Evolutionary conservation across 1,140 invertebrate species (phyloP), one percentile per base, ranked within the genome.

Genomic region (Araneus ventricosus): DNA sequence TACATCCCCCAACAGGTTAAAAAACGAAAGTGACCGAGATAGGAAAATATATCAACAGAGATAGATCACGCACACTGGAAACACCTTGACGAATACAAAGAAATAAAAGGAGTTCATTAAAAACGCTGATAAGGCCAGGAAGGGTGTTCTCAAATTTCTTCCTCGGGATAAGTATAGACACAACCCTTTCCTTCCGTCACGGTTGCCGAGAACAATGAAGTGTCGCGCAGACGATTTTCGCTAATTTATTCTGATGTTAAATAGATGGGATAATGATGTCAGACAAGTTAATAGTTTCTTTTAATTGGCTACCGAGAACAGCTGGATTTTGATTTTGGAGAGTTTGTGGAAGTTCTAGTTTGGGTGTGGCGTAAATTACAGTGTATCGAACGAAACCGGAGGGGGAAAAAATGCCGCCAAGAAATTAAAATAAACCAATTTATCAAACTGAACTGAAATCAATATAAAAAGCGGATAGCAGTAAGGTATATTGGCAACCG

Each of bases 11-110:
- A 79, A 57, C 67, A 90, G 67, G 88, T 90, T 75, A 80, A 75
- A 84, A 84, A 86, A 39, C 61, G 82, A 92, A 92, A 92, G 90
- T 92, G 82, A 30, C 45, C 82, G 39, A 75, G 30, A 75, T 75
- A 20, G 30, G 24, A 75, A 37, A 75, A 75, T 37, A 37, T 75
- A 75, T 75, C 70, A 37, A 75, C 70, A 75, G 4, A 75, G 30
- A 75, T 75, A 75, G 27, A 75, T 37, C 70, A 75, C 70, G 30
- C 30, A 17, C 0, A 7, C 63, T 70, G 70, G 17, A 75, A 75
- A 37, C 70, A 75, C 70, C 70, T 37, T 34, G 20, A 6, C 37
- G 34, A 8, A 14, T 75, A 34, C 30, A 37, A 10, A 75, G 10
- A 34, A 75, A 34, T 75, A 20, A 20, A 63, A n/a, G 59, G 59